Evolutionary conservation across 1,140 invertebrate genomes (phyloP).

Genomic region (Leptinotarsa defecta): DNA sequence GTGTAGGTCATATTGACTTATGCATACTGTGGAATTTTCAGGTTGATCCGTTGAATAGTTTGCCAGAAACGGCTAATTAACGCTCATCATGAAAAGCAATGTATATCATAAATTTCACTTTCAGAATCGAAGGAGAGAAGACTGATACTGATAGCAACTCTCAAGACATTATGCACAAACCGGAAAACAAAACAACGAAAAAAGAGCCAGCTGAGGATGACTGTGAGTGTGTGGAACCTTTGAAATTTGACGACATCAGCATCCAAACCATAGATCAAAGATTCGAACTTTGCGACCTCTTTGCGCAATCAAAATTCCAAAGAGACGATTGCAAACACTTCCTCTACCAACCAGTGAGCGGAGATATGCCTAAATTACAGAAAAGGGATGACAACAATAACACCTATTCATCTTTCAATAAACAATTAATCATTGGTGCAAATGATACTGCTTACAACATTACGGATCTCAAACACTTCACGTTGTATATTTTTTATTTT

Average conservation of each 20-base stretch:
- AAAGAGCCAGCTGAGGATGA: background rate
- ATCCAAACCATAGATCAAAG: slow-evolving; percentile 24
- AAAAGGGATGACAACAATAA: slow-evolving; percentile 16
- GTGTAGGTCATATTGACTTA: too few relatives aligned
- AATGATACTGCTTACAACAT: slow-evolving; percentile 35
- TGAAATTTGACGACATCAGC: slow-evolving; percentile 24
- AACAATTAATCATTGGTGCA: background rate
- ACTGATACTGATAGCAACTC: too few relatives aligned
- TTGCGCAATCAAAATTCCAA: slow-evolving; percentile 30
- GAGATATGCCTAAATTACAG: background rate
- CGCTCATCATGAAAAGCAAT: too few relatives aligned
- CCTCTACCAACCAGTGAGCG: slow-evolving; percentile 24
- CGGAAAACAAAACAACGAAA: background rate
- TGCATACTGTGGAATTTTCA: too few relatives aligned
- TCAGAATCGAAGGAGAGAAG: too few relatives aligned
- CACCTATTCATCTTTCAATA: background rate
- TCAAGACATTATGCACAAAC: background rate
- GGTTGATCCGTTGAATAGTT: too few relatives aligned
- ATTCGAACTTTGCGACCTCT: slow-evolving; percentile 30
- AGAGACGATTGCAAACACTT: slow-evolving; percentile 37
- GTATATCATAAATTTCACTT: too few relatives aligned
- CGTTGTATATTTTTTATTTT: slow-evolving; percentile 59
- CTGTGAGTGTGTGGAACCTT: background rate
- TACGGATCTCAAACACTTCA: slow-evolving; percentile 57
- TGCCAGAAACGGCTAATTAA: too few relatives aligned